phyloP scores from a whole-genome alignment of 1,140 invertebrate genomes.

The Phymastichus coffea region DNA sequence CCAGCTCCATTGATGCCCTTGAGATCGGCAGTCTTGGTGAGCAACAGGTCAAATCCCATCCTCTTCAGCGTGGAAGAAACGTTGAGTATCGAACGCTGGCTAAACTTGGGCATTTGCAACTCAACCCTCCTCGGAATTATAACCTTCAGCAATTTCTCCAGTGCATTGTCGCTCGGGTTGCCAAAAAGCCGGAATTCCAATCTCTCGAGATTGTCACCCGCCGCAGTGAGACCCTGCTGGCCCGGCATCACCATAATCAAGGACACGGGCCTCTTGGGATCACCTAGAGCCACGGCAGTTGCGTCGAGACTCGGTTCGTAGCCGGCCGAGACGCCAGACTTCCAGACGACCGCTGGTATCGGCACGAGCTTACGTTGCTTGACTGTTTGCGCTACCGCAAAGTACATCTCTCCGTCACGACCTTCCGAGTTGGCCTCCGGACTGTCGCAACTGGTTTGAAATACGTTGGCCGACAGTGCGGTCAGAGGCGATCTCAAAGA shows the following conservation, averaged over 20 bases:
- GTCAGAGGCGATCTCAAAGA: slow-evolving; percentile 71
- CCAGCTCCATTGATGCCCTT: slow-evolving; percentile 74
- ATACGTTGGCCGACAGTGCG: slow-evolving; percentile 76
- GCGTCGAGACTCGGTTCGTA: slow-evolving; percentile 81
- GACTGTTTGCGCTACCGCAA: slow-evolving; percentile 75
- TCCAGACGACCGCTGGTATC: slow-evolving; percentile 77
- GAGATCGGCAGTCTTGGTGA: slow-evolving; percentile 73
- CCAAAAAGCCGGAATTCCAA: slow-evolving; percentile 70
- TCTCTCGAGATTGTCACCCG: slow-evolving; percentile 72
- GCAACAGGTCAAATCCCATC: slow-evolving; percentile 79
- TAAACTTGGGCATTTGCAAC: slow-evolving; percentile 79
- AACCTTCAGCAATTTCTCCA: slow-evolving; percentile 71
- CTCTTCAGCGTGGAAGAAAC: slow-evolving; percentile 71
- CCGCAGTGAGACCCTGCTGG: slow-evolving; percentile 71
- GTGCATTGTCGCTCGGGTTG: slow-evolving; percentile 67
- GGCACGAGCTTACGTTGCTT: slow-evolving; percentile 76
- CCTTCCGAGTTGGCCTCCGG: slow-evolving; percentile 67
- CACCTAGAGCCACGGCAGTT: slow-evolving; percentile 73
- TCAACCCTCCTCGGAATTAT: slow-evolving; percentile 74
- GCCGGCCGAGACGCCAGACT: slow-evolving; percentile 73
- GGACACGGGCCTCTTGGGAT: slow-evolving; percentile 69
- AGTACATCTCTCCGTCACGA: slow-evolving; percentile 80
- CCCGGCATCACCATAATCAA: slow-evolving; percentile 79
- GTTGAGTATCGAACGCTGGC: slow-evolving; percentile 78
- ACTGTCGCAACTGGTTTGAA: slow-evolving; percentile 78